Base-by-base conservation (phyloP, 2,888 invertebrate genomes). In the Lithophane leautieri region DNA sequence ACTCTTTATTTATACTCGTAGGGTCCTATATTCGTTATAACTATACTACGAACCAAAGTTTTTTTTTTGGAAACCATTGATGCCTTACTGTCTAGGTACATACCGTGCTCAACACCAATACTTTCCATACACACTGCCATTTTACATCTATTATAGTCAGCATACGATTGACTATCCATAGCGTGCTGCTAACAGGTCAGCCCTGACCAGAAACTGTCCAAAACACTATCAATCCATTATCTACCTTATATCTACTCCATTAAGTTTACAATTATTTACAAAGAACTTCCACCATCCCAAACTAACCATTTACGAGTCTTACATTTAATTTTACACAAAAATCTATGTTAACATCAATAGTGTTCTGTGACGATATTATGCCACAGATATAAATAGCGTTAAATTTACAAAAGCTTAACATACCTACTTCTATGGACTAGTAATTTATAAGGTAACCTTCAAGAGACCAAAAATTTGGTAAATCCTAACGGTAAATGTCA, bases 41-140 rank as follows among this genome's bases (percentile, higher is more conserved):
- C 84, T 87, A 89, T 77, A 84, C 90, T 90, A 92, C 90, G 86
- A 91, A 88, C 87, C 85, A 89, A 91, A 90, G 88, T 88, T 86
- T 88, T 80, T 88, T 90, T 77, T 90, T 88, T 85, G 75, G 86
- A 89, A 88, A 90, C 87, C 83, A 90, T 88, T 84, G 79, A 88
- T 90, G 88, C 90, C 91, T 87, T 89, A 92, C 85, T 81, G 40
- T 73, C 94, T 95, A 94, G 90, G 92, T 93, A 93, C 95, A 95
- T 94, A 95, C 94, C 95, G 96, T 95, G 95, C 95, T 95, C 95
- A 88, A 93, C 91, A 91, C 91, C 91, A 89, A 91, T 86, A 85
- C 85, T 86, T 90, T 89, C 90, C 90, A 90, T 84, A 86, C 85
- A 89, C 85, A 89, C 86, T 86, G 85, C 83, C 81, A 83, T 78